phyloP scores from a whole-genome alignment of 2,888 invertebrate genomes.

The Athripsodes cinereus region DNA sequence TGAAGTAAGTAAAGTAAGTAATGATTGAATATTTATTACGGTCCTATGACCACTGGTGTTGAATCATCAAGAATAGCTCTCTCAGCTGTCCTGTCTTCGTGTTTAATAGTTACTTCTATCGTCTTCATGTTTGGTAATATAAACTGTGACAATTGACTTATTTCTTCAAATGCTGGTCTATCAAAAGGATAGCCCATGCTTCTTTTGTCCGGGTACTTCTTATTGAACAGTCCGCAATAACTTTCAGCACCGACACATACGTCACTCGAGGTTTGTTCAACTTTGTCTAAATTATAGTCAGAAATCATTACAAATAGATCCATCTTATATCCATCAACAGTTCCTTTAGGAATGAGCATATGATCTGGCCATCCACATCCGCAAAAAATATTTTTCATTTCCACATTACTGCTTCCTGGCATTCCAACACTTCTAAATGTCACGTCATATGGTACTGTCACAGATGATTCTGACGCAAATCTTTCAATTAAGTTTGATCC shows the following conservation, averaged over 20 bases:
- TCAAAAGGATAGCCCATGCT: constrained; percentile 56
- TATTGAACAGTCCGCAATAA: constrained; percentile 51
- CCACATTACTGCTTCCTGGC: constrained; percentile 35
- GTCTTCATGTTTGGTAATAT: constrained; percentile 59
- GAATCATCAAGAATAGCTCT: background rate
- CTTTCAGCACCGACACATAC: constrained; percentile 30
- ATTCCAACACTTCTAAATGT: constrained; percentile 68
- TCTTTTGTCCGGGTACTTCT: constrained; percentile 28
- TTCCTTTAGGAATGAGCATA: constrained; percentile 29
- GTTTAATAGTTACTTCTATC: constrained; percentile 48
- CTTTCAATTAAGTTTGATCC: constrained; percentile 63
- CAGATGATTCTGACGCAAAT: constrained; percentile 63
- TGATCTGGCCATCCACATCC: constrained; percentile 37
- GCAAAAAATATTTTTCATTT: constrained; percentile 35
- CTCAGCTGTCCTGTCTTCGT: constrained; percentile 40
- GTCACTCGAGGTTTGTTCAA: constrained; percentile 6
- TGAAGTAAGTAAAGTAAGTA: too few species aligned
- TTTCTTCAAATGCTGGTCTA: constrained; percentile 51
- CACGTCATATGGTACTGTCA: constrained; percentile 77
- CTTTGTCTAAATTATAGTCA: constrained; percentile 31
- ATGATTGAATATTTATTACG: too few species aligned
- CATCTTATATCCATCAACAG: constrained; percentile 32
- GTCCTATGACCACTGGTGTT: too few species aligned
- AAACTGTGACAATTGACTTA: constrained; percentile 53
- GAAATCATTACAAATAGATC: constrained; percentile 35